Conservation (phyloP, 2,888 invertebrate genomes). For the Tetanocera ferruginea region DNA sequence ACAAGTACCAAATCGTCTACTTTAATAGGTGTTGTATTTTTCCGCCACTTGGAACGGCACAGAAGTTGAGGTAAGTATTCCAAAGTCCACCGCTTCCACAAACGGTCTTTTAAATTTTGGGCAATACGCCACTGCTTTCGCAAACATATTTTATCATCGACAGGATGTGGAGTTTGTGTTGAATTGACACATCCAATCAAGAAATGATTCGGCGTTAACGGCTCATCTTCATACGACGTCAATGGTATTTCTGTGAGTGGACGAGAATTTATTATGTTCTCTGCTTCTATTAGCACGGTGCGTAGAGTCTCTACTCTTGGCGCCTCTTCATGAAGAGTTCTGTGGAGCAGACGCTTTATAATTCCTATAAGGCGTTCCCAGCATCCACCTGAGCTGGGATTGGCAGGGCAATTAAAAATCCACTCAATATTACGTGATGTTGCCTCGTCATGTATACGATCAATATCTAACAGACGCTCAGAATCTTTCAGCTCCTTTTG, state of each 20-base stretch:
- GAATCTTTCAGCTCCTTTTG: slow-evolving; percentile 20
- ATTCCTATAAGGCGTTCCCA: slow-evolving; percentile 44
- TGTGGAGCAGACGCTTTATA: slow-evolving; percentile 9
- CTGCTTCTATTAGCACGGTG: slow-evolving; percentile 22
- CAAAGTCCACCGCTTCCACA: neutral
- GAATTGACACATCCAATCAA: neutral
- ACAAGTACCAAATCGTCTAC: no score
- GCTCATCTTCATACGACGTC: neutral
- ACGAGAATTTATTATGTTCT: no score
- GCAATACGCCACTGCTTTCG: neutral
- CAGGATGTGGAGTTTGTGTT: neutral
- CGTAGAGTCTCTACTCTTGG: slow-evolving; percentile 33
- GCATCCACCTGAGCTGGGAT: slow-evolving; percentile 48
- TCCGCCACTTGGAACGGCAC: neutral
- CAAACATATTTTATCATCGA: neutral
- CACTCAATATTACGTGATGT: slow-evolving; percentile 29
- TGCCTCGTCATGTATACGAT: slow-evolving; percentile 6
- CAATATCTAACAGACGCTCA: slow-evolving; percentile 9
- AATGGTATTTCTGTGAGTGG: no score
- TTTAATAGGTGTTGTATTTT: no score
- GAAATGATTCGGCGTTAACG: neutral
- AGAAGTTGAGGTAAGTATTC: neutral
- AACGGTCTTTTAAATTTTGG: no score
- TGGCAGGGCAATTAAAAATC: slow-evolving; percentile 40
- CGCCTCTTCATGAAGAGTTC: slow-evolving; percentile 8